A percentile compares a stretch with the other conserved stretches of the same genome.
Evolutionary conservation across 2,113 vertebrate species (phyloP).

Genomic region (Corapipo altera): DNA sequence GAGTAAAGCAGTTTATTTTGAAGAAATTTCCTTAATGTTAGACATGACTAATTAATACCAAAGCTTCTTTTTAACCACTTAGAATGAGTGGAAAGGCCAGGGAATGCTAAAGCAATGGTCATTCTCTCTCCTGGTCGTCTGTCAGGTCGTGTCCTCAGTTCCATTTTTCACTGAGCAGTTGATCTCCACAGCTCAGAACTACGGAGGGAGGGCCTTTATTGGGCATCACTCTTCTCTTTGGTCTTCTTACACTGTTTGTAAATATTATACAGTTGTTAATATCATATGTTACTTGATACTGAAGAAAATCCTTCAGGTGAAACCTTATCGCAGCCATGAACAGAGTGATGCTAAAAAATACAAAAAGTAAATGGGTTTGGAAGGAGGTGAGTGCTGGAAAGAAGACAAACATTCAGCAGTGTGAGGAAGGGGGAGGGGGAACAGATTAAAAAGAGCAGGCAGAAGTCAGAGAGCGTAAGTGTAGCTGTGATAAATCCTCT

Average conservation of each 20-base stretch:
- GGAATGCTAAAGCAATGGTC: neutral
- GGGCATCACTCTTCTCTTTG: neutral
- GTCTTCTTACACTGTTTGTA: neutral
- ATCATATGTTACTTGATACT: rapidly evolving
- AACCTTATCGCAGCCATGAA: neutral
- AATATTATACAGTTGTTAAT: neutral
- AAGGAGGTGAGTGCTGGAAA: neutral
- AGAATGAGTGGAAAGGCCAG: neutral
- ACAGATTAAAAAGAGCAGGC: neutral
- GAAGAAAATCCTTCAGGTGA: neutral
- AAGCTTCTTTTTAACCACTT: neutral
- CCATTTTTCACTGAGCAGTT: neutral
- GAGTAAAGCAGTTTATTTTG: neutral
- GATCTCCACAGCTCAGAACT: neutral
- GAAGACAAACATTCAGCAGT: neutral
- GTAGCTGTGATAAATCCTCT: neutral
- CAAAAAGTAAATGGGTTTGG: neutral
- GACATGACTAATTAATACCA: neutral
- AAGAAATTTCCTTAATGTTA: neutral
- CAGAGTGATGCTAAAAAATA: neutral
- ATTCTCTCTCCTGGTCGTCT: neutral
- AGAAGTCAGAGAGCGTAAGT: neutral
- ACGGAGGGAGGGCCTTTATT: neutral
- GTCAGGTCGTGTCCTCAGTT: neutral
- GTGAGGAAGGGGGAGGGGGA: neutral